Conservation (phyloP, 2,113 vertebrate species). For the Nothobranchius furzeri region DNA sequence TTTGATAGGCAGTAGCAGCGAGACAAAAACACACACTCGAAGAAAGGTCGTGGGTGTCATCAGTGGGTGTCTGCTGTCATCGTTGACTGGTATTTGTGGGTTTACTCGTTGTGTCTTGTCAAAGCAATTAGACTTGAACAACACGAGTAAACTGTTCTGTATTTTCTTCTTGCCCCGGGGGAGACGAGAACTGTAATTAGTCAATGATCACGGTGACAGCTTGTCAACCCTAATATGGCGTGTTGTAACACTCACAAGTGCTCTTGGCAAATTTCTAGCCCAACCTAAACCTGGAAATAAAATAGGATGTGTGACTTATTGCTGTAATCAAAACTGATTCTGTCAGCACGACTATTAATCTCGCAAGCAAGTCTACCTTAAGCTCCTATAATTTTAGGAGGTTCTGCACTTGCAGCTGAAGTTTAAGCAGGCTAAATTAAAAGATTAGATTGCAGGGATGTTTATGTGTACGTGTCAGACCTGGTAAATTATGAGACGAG, state of each 20-base stretch:
- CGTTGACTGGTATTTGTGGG: constrained; percentile 56
- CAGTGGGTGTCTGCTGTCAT: constrained; percentile 56
- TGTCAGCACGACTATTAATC: constrained; percentile 64
- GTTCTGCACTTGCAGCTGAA: constrained; percentile 5
- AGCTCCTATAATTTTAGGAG: constrained; percentile 25
- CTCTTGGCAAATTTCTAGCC: constrained; percentile 52
- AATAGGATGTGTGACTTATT: constrained; percentile 50
- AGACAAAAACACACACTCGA: constrained; percentile 12
- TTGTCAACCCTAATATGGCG: constrained; percentile 47
- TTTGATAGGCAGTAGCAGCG: constrained; percentile 70
- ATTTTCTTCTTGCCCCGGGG: constrained; percentile 37
- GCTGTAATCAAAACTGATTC: constrained; percentile 40
- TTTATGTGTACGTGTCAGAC: constrained; percentile 14
- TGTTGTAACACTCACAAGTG: constrained; percentile 40
- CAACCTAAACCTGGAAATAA: constrained; percentile 24
- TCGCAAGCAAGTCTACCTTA: constrained; percentile 30
- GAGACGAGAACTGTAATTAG: constrained; percentile 61
- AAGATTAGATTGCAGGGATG: constrained; percentile 29
- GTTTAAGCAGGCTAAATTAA: constrained; percentile 21
- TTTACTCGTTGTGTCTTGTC: constrained; percentile 68
- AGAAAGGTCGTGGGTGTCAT: constrained; percentile 52
- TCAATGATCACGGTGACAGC: constrained; percentile 55
- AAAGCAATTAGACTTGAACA: constrained; percentile 63
- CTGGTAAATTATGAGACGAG: neutral
- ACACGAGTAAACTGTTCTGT: constrained; percentile 26